phyloP scores from a whole-genome alignment of 1,140 invertebrate genomes.

The Pseudomyrmex flavicornis region DNA sequence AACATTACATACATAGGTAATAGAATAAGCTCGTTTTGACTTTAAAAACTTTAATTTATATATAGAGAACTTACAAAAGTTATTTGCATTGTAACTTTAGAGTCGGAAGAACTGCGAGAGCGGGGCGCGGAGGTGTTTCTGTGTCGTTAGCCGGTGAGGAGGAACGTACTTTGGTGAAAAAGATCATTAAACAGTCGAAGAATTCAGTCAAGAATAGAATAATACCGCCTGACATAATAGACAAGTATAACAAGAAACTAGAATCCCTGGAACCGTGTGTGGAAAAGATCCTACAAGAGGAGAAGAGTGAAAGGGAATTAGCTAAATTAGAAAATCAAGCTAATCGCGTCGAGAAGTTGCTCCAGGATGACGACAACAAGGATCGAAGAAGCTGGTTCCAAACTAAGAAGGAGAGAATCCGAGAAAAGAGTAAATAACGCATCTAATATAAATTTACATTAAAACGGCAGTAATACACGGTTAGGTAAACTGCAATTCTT shows the following conservation, averaged over 20 bases:
- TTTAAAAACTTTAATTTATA: conserved; percentile 74
- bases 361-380: conserved; percentile 85
- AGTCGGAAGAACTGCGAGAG: conserved; percentile 97
- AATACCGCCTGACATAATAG: conserved; percentile 94
- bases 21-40: background rate
- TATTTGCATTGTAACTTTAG: conserved; percentile 79
- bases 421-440: conserved; percentile 88
- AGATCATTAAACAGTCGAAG: conserved; percentile 94
- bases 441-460: conserved; percentile 23
- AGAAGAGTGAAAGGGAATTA: conserved; percentile 93
- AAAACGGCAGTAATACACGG: background rate
- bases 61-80: background rate
- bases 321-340: conserved; percentile 94
- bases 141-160: conserved; percentile 97
- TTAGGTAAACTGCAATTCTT: conserved; percentile 10
- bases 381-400: conserved; percentile 94
- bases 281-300: conserved; percentile 92
- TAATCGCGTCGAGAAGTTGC: conserved; percentile 91
- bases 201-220: conserved; percentile 95
- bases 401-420: conserved; percentile 91
- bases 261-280: conserved; percentile 91
- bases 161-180: conserved; percentile 95
- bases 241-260: conserved; percentile 93
- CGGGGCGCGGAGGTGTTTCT: conserved; percentile 95
- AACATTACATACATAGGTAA: conserved; percentile 97